Conservation (phyloP, 2,888 invertebrate species). For the Drosophila ustulata region DNA sequence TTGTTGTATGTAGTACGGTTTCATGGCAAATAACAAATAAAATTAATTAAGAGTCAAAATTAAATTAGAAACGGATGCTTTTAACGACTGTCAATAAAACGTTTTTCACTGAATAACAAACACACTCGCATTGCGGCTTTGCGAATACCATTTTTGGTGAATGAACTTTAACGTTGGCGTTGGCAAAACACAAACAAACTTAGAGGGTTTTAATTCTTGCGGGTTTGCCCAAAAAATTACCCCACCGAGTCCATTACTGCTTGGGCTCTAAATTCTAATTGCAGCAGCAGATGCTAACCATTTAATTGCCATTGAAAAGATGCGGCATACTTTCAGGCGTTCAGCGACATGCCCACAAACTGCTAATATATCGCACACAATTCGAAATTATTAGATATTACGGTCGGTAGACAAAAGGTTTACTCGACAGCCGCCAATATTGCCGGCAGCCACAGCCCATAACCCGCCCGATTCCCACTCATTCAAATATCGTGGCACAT, state of each 20-base stretch:
- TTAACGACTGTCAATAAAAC: conserved; percentile 49
- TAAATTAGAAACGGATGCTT: conserved; percentile 38
- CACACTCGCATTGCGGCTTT: conserved; percentile 1
- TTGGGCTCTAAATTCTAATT: conserved; percentile 1
- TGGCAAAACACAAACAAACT: neutral
- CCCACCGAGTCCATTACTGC: conserved; percentile 1
- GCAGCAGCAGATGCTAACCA: neutral
- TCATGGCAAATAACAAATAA: conserved; percentile 37
- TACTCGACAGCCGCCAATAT: conserved; percentile 13
- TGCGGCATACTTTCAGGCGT: neutral
- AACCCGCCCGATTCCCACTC: conserved; percentile 9
- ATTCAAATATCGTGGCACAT: conserved; percentile 14
- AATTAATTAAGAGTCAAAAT: conserved; percentile 54
- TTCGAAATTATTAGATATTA: conserved; percentile 43
- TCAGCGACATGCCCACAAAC: conserved; percentile 29
- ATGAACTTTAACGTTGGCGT: neutral
- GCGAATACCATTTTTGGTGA: conserved; percentile 10
- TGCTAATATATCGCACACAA: conserved; percentile 37
- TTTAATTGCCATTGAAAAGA: conserved; percentile 17
- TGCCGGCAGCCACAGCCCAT: conserved; percentile 19
- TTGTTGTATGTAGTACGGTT: neutral
- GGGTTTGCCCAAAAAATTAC: too few relatives aligned
- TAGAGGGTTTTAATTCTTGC: neutral
- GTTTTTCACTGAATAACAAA: conserved; percentile 10
- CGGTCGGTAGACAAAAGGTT: conserved; percentile 28